Percentiles rank a stretch among this genome's conserved stretches.
Evolutionary conservation across 2,113 vertebrate genomes (phyloP).

Genomic region (Dendrocopos noguchii): DNA sequence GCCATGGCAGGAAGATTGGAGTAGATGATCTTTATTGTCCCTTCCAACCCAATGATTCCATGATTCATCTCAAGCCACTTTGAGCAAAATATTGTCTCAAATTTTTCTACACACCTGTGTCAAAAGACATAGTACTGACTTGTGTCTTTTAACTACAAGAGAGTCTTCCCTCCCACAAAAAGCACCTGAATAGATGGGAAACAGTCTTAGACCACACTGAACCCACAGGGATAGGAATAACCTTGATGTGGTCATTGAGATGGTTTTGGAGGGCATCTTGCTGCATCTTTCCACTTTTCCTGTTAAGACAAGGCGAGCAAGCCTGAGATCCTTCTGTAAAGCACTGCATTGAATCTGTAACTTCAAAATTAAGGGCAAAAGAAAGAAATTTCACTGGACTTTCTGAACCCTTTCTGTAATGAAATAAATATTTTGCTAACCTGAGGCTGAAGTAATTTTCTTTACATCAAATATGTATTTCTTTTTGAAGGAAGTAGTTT

Average conservation of each 20-base stretch:
- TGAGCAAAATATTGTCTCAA: neutral
- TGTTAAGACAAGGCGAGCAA: neutral
- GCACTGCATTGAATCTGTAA: neutral
- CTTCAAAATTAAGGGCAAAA: neutral
- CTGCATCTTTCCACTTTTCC: neutral
- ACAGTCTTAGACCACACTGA: neutral
- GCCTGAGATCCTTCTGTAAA: neutral
- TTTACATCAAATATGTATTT: neutral
- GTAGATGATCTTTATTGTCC: neutral
- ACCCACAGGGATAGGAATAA: neutral
- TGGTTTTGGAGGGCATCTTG: neutral
- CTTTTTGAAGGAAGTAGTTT: neutral
- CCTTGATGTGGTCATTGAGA: neutral
- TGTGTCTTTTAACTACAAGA: neutral
- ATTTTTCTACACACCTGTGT: neutral
- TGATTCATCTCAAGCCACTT: neutral
- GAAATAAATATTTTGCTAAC: conserved; percentile 1
- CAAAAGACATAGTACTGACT: neutral
- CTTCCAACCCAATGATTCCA: neutral
- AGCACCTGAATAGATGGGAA: neutral
- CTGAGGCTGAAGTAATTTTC: neutral
- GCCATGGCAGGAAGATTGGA: neutral
- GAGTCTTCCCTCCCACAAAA: neutral
- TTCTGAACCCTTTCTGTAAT: neutral
- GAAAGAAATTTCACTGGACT: neutral